Conservation (phyloP, 2,888 invertebrate species). For the Acrocyrtus sp. region DNA sequence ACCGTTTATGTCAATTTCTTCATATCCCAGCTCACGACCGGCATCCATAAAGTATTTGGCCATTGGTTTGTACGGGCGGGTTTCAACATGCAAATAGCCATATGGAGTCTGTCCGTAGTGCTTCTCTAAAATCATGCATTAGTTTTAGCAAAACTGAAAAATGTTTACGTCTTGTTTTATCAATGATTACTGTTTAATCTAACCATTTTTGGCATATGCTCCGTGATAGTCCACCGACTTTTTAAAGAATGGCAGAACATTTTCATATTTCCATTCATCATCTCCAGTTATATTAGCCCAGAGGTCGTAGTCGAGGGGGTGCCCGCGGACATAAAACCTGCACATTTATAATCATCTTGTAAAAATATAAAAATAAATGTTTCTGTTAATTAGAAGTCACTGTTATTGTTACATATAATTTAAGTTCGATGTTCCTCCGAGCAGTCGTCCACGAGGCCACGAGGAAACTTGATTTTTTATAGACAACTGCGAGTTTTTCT, state of each 20-base stretch:
- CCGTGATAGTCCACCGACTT: neutral
- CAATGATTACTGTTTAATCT: slow-evolving; percentile 35
- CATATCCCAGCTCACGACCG: slow-evolving; percentile 52
- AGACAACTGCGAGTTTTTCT: slow-evolving; percentile 43
- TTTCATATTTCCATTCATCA: slow-evolving; percentile 11
- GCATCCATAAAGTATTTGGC: slow-evolving; percentile 38
- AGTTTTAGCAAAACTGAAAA: neutral
- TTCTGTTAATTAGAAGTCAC: no score
- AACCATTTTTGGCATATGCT: slow-evolving; percentile 37
- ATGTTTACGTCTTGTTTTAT: slow-evolving; percentile 36
- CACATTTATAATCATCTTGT: no score
- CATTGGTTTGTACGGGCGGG: slow-evolving; percentile 27
- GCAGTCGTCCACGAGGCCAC: slow-evolving; percentile 11
- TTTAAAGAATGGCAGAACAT: slow-evolving; percentile 13
- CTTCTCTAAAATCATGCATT: neutral
- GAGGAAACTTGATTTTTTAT: slow-evolving; percentile 26
- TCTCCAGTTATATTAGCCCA: slow-evolving; percentile 16
- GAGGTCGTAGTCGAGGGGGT: neutral
- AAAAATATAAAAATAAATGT: no score
- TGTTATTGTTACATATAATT: slow-evolving; percentile 54
- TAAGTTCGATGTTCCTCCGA: slow-evolving; percentile 18
- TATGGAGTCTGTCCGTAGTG: slow-evolving; percentile 16
- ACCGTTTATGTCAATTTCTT: slow-evolving; percentile 53
- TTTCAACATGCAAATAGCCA: slow-evolving; percentile 35
- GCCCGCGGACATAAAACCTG: neutral